phyloP scores from a whole-genome alignment of 2,113 vertebrate genomes.

The Oriolus oriolus region DNA sequence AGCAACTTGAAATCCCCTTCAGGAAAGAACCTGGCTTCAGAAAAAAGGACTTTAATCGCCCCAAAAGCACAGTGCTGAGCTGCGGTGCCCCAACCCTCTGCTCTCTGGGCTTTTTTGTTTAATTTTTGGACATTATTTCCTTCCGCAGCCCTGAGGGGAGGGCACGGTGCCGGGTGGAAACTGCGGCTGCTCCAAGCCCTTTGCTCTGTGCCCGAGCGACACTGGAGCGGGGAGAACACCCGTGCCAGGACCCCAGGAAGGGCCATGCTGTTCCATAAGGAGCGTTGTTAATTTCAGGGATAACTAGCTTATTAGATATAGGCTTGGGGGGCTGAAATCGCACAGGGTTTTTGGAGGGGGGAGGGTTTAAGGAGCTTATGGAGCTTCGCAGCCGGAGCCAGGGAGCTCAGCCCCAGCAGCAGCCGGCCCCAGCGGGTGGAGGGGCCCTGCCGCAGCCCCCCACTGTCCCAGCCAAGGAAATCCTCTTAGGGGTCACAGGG shows the following conservation, averaged over 20 bases:
- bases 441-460: not conserved
- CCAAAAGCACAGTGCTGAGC: not conserved
- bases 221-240: no score
- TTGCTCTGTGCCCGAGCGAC: not conserved
- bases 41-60: not conserved
- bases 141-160: not conserved
- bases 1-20: not conserved
- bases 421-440: not conserved
- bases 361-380: constrained; percentile 27
- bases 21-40: not conserved
- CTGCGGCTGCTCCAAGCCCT: not conserved
- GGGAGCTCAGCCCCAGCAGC: not conserved
- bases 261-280: not conserved
- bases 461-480: not conserved
- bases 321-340: not conserved
- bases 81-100: not conserved
- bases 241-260: not conserved
- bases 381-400: not conserved
- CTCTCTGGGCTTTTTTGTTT: not conserved
- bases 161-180: not conserved
- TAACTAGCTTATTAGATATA: constrained; percentile 21
- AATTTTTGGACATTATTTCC: not conserved
- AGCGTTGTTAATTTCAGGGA: not conserved
- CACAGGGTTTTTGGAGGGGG: not conserved
- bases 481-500: constrained; percentile 14